A percentile compares a stretch with the other conserved stretches of the same genome.
Conservation (phyloP, 2,797 vertebrate genomes). For the Hemibagrus guttatus region DNA sequence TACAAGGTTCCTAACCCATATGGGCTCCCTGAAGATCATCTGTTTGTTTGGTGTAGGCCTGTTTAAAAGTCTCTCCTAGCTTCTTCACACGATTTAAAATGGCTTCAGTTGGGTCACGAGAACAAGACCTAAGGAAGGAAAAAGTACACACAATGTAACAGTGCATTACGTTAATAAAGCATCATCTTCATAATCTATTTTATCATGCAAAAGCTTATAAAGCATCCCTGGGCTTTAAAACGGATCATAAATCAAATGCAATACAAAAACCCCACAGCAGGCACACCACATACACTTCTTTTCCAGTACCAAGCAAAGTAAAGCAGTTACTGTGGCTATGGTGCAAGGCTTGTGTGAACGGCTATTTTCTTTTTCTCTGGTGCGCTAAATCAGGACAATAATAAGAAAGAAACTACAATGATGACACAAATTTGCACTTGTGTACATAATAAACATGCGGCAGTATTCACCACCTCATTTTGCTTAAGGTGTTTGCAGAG, state of each 20-base stretch:
- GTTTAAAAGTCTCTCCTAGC: conserved; percentile 86
- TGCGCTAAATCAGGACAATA: neutral
- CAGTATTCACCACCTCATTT: neutral
- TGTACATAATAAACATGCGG: neutral
- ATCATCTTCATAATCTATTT: neutral
- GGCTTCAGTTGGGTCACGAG: conserved; percentile 81
- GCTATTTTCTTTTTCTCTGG: neutral
- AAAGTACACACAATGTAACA: conserved; percentile 5
- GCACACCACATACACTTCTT: neutral
- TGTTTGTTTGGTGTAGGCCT: conserved; percentile 85
- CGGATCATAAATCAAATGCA: neutral
- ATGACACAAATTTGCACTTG: neutral
- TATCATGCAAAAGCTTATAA: neutral
- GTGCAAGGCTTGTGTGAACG: neutral
- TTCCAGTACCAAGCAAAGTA: neutral
- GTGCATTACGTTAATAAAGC: neutral
- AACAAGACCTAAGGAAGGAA: conserved; percentile 78
- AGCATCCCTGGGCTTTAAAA: neutral
- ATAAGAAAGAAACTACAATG: neutral
- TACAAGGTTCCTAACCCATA: conserved; percentile 77
- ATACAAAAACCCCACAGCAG: neutral
- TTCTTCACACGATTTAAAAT: conserved; percentile 80
- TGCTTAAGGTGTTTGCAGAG: neutral
- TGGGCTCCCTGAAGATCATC: conserved; percentile 88
- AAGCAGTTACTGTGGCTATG: neutral